Evolutionary conservation across 2,113 vertebrate species (phyloP).

Genomic region (Rousettus leschenaultii): DNA sequence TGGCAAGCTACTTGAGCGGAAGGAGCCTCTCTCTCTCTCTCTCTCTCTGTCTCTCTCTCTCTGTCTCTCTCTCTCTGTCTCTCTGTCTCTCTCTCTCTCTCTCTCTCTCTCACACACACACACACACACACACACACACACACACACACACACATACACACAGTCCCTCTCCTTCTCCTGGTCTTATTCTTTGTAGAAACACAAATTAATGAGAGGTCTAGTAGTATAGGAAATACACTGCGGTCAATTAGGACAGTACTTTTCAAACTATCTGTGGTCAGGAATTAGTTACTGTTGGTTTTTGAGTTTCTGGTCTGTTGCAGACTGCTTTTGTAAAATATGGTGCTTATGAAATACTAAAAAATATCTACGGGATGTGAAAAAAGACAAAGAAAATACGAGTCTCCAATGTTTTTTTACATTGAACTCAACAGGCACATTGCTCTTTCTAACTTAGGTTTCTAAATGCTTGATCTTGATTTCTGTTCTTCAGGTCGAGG

Average conservation of each 20-base stretch:
- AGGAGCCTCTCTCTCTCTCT: neutral
- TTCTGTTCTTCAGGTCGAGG: neutral
- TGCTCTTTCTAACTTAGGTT: neutral
- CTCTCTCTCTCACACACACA: neutral
- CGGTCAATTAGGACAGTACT: neutral
- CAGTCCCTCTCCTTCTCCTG: too few species aligned
- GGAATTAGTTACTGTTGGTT: neutral
- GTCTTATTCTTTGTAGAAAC: neutral
- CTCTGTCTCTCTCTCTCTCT: too few species aligned
- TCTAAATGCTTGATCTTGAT: neutral
- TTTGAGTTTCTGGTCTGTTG: neutral
- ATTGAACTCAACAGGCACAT: neutral
- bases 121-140: neutral
- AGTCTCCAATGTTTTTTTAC: neutral
- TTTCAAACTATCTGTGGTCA: neutral
- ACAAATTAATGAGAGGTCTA: neutral
- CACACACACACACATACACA: neutral
- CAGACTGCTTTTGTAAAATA: neutral
- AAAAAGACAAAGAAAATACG: neutral
- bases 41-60: neutral
- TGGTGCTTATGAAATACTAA: neutral
- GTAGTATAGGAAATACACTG: neutral
- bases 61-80: neutral
- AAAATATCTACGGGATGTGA: neutral
- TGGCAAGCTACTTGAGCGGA: neutral